Evolutionary conservation across 2,113 vertebrate species (phyloP), one percentile per base, ranked within the genome.

Genomic region (Melanerpes formicivorus): DNA sequence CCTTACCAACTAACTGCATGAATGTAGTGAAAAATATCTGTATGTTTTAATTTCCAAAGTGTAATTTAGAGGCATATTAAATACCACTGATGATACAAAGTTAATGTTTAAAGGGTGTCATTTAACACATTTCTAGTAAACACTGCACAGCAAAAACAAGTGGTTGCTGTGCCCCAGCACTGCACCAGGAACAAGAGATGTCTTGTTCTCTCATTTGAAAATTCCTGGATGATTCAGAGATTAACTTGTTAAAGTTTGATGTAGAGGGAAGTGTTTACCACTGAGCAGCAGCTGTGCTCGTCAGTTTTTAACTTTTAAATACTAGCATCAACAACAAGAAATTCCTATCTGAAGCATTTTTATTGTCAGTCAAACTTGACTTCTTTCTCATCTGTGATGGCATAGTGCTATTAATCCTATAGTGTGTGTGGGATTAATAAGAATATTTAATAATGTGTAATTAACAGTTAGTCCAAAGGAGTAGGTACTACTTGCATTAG

Each of bases 1-100:
- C 92, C 77, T 93, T 50, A 18, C 63, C 67, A 44, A 64, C 48
- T 95, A 91, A 29, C 81, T 94, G 95, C 93, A 89, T 96, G 89
- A 90, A 65, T 60, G 26, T 37, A 92, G 52, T 71, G 62, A 66
- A 29, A 79, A 91, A 30, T 63, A 11, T 48, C 30, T n/a, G 40
- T 63, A 16, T 66, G 12, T 71, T 21, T 19, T 18, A 7, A 18
- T 66, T 78, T 69, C 37, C 9, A 6, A 93, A 70, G 9, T 54
- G 69, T 67, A 30, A 18, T 75, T 85, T 71, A 56, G 79, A 63
- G 22, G 42, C 44, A n/a, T 52, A 7, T 6, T 18, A 27, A 37
- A 63, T 64, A 26, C 25, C 30, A 5, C 3, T 21, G 30, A 5
- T 34, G 66, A 29, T 67, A 46, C 8, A 40, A n/a, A 71, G 11